Evolutionary conservation across 2,113 vertebrate species (phyloP).

Genomic region (Grantiella picta): DNA sequence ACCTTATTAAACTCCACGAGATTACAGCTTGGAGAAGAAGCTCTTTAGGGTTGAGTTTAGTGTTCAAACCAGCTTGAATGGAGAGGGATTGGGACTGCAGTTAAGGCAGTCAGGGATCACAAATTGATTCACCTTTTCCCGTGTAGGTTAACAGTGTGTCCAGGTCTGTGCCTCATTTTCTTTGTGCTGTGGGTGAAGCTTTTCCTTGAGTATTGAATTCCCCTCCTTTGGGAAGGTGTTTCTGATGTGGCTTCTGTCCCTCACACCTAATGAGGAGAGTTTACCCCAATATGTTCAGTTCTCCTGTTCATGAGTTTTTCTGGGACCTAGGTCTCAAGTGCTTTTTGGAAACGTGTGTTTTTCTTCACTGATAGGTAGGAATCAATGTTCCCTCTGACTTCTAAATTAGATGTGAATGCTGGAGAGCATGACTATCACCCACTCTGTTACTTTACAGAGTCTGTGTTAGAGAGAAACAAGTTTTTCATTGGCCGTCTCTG

Average conservation of each 20-base stretch:
- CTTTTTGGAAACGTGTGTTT: neutral
- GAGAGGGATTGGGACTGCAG: neutral
- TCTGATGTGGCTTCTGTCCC: neutral
- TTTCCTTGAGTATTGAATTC: neutral
- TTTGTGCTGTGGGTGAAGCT: neutral
- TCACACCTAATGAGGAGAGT: neutral
- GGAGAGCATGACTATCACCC: neutral
- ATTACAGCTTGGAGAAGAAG: neutral
- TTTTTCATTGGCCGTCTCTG: neutral
- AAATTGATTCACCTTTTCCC: neutral
- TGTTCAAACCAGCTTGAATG: neutral
- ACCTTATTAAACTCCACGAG: neutral
- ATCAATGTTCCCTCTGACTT: neutral
- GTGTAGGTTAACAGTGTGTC: neutral
- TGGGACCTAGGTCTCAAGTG: neutral
- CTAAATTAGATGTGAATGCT: neutral
- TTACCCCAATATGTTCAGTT: fast-evolving
- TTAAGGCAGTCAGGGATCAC: neutral
- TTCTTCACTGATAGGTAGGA: neutral
- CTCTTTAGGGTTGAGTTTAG: neutral
- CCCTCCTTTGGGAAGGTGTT: neutral
- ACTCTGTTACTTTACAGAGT: neutral
- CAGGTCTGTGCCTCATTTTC: neutral
- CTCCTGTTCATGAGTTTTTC: neutral
- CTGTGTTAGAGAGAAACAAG: neutral